Base-by-base conservation (phyloP, 2,797 vertebrate genomes). In the Xerus rutilus region DNA sequence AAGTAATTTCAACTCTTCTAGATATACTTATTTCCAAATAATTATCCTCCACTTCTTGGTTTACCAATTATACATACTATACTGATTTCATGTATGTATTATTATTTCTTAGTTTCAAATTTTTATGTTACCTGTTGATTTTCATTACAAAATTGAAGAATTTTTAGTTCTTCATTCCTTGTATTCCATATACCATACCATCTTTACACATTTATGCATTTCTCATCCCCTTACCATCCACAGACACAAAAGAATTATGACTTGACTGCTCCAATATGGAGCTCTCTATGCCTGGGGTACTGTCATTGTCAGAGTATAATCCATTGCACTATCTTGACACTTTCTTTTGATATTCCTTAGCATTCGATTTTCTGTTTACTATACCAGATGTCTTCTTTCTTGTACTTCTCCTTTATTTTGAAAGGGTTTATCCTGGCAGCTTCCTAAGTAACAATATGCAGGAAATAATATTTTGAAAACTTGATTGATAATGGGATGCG, bases 371-470 rank as follows among this genome's bases (percentile, higher is more conserved):
- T 64, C 15, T 83, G 25, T 49, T 67, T 59, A 47, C 57, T 43
- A 2, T 43, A 87, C 70, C 87, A 18, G 15, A 25, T 47, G 20
- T 28, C n/a, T 94, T 86, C 23, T 35, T 79, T 87, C 74, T 52
- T 77, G 59, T 35, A 83, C 92, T 82, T 77, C n/a, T 85, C 30
- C 49, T 43, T 91, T 91, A 45, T 78, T 92, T 92, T 91, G 73
- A 89, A 90, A 77, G 25, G 15, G 12, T 23, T 13, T 76, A 85
- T 83, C 39, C 84, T 57, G 52, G 76, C 81, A 73, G 35, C 23
- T 95, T 95, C 69, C 86, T 96, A 81, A 84, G n/a, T 72, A 89
- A 85, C 8, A 62, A 45, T 10, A 86, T 43, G 57, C 74, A 54
- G 47, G 54, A 77, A 94, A 81, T 70, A 69, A 89, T 57, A 85